Evolutionary conservation across 2,888 invertebrate genomes (phyloP).

Genomic region (Dasysyrphus tricinctus): DNA sequence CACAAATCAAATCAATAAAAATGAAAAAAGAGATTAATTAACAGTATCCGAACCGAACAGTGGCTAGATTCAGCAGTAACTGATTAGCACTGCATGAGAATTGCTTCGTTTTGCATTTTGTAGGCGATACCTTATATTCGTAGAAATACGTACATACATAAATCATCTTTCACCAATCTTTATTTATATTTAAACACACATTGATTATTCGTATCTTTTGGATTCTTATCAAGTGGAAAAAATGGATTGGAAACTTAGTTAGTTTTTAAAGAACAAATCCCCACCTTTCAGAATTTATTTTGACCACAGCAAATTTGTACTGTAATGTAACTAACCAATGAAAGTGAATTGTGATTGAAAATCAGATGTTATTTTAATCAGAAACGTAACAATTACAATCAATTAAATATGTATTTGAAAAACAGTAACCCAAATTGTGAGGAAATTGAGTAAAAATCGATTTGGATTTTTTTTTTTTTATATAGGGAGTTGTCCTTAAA

Average conservation of each 20-base stretch:
- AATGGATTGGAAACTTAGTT: background rate
- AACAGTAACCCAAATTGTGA: background rate
- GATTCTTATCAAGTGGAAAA: slow-evolving; percentile 52
- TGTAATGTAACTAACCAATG: background rate
- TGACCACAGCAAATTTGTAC: background rate
- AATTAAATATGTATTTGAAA: background rate
- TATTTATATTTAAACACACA: slow-evolving; percentile 26
- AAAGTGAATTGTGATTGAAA: background rate
- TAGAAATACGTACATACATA: slow-evolving; percentile 58
- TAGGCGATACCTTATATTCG: slow-evolving; percentile 32
- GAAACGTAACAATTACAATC: background rate
- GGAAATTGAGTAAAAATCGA: background rate
- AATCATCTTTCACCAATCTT: slow-evolving; percentile 16
- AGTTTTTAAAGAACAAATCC: background rate
- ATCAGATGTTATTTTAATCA: background rate
- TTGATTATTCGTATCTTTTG: slow-evolving; percentile 46
- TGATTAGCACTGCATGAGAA: slow-evolving; percentile 55
- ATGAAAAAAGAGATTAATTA: background rate
- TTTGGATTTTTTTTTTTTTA: no score
- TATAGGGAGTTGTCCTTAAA: no score
- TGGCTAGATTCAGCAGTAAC: slow-evolving; percentile 61
- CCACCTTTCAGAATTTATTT: background rate
- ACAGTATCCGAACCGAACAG: slow-evolving; percentile 64
- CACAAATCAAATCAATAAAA: background rate
- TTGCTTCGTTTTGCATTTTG: slow-evolving; percentile 44